Conservation (phyloP, 2,888 invertebrate species). For the Saturnia japonica region DNA sequence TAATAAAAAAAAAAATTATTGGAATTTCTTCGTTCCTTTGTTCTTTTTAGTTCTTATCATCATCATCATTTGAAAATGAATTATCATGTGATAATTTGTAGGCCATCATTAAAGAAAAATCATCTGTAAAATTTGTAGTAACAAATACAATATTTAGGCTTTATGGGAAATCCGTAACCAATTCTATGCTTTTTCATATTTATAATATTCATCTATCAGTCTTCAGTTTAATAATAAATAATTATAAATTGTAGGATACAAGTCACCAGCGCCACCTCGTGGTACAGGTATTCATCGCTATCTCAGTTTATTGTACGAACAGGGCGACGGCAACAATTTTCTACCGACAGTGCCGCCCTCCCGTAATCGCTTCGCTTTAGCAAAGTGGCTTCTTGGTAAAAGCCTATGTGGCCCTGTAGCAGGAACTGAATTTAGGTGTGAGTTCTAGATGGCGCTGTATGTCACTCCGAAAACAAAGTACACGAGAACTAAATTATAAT, state of each 20-base stretch:
- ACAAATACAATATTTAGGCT: not conserved
- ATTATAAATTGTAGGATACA: conserved; percentile 57
- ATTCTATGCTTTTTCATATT: not conserved
- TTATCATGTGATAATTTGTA: too few relatives aligned
- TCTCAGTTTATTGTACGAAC: conserved; percentile 68
- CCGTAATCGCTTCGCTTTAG: conserved; percentile 59
- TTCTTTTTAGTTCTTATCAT: too few relatives aligned
- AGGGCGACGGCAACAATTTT: conserved; percentile 72
- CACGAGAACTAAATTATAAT: not conserved
- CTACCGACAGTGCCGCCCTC: conserved; percentile 61
- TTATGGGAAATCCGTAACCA: not conserved
- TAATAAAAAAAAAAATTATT: too few relatives aligned
- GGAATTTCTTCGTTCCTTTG: too few relatives aligned
- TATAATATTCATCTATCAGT: not conserved
- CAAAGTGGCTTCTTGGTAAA: conserved; percentile 70
- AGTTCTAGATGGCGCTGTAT: conserved; percentile 65
- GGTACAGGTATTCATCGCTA: conserved; percentile 73
- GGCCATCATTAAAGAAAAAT: not conserved
- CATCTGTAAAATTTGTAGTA: not conserved
- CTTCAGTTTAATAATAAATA: not conserved
- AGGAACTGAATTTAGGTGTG: conserved; percentile 61
- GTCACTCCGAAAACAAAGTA: conserved; percentile 19
- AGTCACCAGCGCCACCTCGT: conserved; percentile 74
- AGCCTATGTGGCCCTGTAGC: conserved; percentile 72
- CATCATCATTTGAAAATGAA: too few relatives aligned